These are phyloP conservation scores for Ondatra zibethicus DNA, from an alignment of 2,113 vertebrate species.

Conservation along the genomic window DNA sequence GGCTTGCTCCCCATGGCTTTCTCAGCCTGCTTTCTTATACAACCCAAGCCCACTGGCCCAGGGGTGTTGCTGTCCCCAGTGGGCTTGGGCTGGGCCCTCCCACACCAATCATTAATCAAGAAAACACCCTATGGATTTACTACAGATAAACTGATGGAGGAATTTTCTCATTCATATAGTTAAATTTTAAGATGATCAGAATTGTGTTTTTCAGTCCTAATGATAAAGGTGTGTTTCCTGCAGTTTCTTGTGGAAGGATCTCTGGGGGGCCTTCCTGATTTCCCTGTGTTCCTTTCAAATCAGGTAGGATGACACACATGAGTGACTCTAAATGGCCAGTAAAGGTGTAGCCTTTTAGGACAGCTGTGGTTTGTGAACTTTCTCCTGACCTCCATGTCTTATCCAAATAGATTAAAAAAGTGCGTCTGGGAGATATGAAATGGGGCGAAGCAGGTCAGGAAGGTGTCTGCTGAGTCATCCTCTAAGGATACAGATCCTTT, in stretches of 20 bases:
- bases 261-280: neutral
- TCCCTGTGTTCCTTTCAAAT: neutral
- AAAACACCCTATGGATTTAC: neutral
- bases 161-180: neutral
- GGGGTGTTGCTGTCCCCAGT: no score
- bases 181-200: neutral
- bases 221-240: neutral
- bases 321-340: neutral
- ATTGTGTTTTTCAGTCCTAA: no score
- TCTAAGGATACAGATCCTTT: no score
- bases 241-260: neutral
- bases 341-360: neutral
- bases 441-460: rapidly evolving
- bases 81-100: neutral
- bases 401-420: neutral
- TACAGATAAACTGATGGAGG: neutral
- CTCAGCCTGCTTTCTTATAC: neutral
- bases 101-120: neutral
- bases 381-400: neutral
- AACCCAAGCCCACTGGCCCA: neutral
- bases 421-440: neutral
- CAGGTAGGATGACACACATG: neutral
- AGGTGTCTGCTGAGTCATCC: neutral
- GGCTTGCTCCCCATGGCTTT: neutral
- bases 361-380: neutral